Evolutionary conservation across 2,797 vertebrate genomes (phyloP), one percentile per base, ranked within the genome.

Genomic region (Molossus molossus): DNA sequence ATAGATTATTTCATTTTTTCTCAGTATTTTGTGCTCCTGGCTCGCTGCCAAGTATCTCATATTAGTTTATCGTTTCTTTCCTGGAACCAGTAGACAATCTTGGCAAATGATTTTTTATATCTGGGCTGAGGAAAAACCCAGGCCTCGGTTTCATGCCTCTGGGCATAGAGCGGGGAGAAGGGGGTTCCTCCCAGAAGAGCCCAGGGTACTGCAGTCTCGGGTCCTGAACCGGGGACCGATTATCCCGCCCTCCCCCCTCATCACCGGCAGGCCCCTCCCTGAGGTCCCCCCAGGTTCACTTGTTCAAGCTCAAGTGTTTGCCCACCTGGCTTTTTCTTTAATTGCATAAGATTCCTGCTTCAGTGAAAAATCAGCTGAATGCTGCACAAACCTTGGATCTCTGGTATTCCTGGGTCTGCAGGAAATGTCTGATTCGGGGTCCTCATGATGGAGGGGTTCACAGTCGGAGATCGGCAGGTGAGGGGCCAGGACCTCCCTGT

Each of bases 191-290:
- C 10, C 8, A 0, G 20, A 37, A 37, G 1, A 1, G 17, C 17
- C n/a, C 1, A 55, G 4, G 23, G 55, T 33, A 33, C 33, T 33
- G 33, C 33, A 33, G 33, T 33, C 33, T 33, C 33, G 33, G 33
- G 33, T 33, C 33, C 33, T 33, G 33, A 33, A 33, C 33, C 33
- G 60, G 4, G 23, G 55, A 1, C 18, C 6, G 21, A 5, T 0
- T 33, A 3, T 17, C 15, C 3, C 70, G 25, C 37, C 1, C 14
- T 17, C 0, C 18, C 14, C 1, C 13, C 18, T 5, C 17, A 0
- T 67, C 40, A 45, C 40, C 4, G 40, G 40, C 40, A 45, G 40
- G 40, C 40, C 40, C 40, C 40, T 45, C 5, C 5, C 5, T 45
- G 40, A 45, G 40, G 40, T 45, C 40, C 4, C 40, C 40, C 4